A percentile compares a stretch with the other conserved stretches of the same genome.
Conservation (phyloP, 92 coral and sea anemone species). For the Parazoanthus atlanticus region DNA sequence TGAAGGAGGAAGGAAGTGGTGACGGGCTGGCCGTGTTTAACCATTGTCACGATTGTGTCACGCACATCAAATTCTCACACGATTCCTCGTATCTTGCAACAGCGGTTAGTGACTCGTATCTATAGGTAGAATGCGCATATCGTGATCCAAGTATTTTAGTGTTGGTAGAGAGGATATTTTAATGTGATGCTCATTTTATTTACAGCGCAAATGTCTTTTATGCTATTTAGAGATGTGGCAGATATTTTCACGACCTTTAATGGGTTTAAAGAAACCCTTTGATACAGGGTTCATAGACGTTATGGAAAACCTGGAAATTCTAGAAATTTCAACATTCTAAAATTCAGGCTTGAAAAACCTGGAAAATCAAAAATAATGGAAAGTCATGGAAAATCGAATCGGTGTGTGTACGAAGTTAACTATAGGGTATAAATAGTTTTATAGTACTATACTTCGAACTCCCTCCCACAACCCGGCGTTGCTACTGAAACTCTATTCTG, state of each 20-base stretch:
- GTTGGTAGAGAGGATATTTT: background rate
- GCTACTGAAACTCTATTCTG: background rate
- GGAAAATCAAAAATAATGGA: too few species aligned
- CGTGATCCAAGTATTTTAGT: background rate
- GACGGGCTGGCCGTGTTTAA: conserved; percentile 91
- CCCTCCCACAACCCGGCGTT: background rate
- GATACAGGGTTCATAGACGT: too few species aligned
- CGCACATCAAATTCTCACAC: conserved; percentile 93
- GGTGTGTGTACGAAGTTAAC: too few species aligned
- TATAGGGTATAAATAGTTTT: too few species aligned
- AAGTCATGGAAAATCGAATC: too few species aligned
- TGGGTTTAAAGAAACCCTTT: too few species aligned
- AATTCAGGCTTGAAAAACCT: too few species aligned
- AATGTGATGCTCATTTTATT: background rate
- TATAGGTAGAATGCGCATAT: background rate
- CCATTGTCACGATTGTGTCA: conserved; percentile 93
- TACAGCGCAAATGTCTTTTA: background rate
- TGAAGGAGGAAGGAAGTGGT: conserved; percentile 90
- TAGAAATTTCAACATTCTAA: too few species aligned
- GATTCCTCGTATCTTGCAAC: conserved; percentile 92
- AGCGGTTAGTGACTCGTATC: conserved; percentile 67
- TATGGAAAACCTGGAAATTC: too few species aligned
- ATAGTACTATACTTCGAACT: background rate
- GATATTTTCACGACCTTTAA: background rate
- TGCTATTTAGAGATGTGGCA: background rate